phyloP scores from a whole-genome alignment of 2,888 invertebrate species.

The Limnephilus marmoratus region DNA sequence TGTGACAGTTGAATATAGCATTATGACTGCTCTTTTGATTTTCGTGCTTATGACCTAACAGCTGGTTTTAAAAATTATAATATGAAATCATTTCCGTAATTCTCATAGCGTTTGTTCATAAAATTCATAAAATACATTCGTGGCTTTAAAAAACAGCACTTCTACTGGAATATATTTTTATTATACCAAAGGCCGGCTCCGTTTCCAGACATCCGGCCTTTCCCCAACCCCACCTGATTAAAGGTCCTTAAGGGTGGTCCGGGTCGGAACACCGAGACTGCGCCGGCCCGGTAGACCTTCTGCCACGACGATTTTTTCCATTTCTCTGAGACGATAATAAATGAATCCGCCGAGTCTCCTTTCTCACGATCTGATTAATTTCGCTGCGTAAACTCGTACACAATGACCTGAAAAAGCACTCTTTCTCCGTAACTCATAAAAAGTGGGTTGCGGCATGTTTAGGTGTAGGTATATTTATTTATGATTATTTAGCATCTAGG shows the following conservation, averaged over 20 bases:
- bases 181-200: not conserved
- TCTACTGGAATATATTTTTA: not conserved
- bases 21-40: no score
- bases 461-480: not conserved
- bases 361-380: slow-evolving; percentile 44
- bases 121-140: not conserved
- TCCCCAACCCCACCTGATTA: not conserved
- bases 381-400: slow-evolving; percentile 39
- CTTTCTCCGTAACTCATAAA: not conserved
- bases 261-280: not conserved
- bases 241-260: not conserved
- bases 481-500: not conserved
- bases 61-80: no score
- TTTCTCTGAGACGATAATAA: slow-evolving; percentile 34
- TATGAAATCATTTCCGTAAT: no score
- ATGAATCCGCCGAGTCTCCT: slow-evolving; percentile 4
- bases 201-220: not conserved
- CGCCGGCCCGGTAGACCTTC: not conserved
- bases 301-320: not conserved
- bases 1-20: no score
- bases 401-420: slow-evolving; percentile 44
- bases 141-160: not conserved
- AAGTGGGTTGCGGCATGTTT: not conserved
- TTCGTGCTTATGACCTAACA: no score
- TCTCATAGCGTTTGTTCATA: not conserved